Evolutionary conservation across 2,888 invertebrate species (phyloP).

Genomic region (Polymixis lichenea): DNA sequence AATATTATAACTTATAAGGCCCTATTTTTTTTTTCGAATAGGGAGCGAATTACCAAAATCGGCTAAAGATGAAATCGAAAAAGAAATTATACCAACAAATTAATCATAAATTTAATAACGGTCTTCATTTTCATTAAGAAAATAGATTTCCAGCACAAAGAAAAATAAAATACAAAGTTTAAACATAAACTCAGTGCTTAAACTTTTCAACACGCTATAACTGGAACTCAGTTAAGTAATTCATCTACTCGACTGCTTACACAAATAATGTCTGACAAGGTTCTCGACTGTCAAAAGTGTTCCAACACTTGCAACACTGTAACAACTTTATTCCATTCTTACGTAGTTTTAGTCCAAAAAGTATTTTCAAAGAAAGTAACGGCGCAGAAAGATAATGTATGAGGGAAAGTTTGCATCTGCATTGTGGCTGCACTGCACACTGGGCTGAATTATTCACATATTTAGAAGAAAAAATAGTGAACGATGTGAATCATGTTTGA

Average conservation of each 20-base stretch:
- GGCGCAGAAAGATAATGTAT: slow-evolving; percentile 70
- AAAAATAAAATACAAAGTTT: neutral
- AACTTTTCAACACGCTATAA: slow-evolving; percentile 4
- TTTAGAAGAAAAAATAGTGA: slow-evolving; percentile 26
- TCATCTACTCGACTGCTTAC: slow-evolving; percentile 24
- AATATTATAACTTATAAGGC: neutral
- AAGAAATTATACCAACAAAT: too few relatives aligned
- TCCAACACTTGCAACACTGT: slow-evolving; percentile 39
- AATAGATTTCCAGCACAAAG: neutral
- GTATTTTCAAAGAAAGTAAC: slow-evolving; percentile 67
- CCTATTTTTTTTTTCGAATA: neutral
- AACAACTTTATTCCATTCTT: slow-evolving; percentile 42
- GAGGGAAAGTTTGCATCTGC: slow-evolving; percentile 69
- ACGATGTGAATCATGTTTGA: neutral
- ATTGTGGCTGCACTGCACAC: slow-evolving; percentile 63
- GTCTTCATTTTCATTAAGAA: neutral
- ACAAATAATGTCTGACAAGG: slow-evolving; percentile 46
- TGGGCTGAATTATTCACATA: slow-evolving; percentile 58
- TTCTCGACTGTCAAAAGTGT: slow-evolving; percentile 45
- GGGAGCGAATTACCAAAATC: neutral
- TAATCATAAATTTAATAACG: neutral
- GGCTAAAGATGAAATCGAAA: neutral
- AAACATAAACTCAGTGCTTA: neutral
- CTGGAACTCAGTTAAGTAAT: slow-evolving; percentile 5
- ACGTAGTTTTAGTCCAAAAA: slow-evolving; percentile 58